Base-by-base conservation (phyloP, 2,888 invertebrate species). In the Dichetophora obliterata region DNA sequence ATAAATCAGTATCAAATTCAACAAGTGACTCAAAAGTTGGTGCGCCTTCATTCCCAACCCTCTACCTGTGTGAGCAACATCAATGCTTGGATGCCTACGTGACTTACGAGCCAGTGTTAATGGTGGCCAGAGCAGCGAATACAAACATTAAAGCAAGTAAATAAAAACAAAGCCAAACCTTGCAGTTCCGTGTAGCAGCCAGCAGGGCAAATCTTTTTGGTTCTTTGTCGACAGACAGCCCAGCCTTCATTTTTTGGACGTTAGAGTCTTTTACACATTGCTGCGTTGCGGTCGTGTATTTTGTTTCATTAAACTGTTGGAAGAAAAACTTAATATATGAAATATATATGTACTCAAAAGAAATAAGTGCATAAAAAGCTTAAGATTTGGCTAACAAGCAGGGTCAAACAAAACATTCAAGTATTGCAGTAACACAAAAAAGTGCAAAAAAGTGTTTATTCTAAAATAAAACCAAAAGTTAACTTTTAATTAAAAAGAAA, bases 91-190 rank as follows among this genome's bases (percentile, higher is more conserved):
- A 79, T 83, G 85, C 84, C 85, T 85, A 85, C 85, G 85, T 85
- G 85, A 85, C 85, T 85, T 84, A 82, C 83, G 83, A 81, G 75
- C 83, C 81, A 81, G 84, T 84, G 82, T 81, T 84, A 86, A 85
- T 85, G 85, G 85, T 85, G 83, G 72, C 16, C 70, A 66, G 68
- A 8, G 48, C 14, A n/a, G 37, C 61, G 73, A 63, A 73, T 63
- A 76, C 66, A 68, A 54, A 68, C 27, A 82, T 80, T 80, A 80
- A 81, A 80, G 68, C 72, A 78, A 63, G 79, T 78, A 31, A 73
- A 75, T 71, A 75, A 75, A 75, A 75, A 77, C 77, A 81, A 85
- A 80, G 78, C 80, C 71, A 80, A 71, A 80, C 79, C 78, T 81
- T 82, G 84, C 82, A 84, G 85, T 74, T 84, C 80, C 81, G 83